Evolutionary conservation across 1,140 invertebrate species (phyloP), one percentile per base, ranked within the genome.

Genomic region (Arion vulgaris): DNA sequence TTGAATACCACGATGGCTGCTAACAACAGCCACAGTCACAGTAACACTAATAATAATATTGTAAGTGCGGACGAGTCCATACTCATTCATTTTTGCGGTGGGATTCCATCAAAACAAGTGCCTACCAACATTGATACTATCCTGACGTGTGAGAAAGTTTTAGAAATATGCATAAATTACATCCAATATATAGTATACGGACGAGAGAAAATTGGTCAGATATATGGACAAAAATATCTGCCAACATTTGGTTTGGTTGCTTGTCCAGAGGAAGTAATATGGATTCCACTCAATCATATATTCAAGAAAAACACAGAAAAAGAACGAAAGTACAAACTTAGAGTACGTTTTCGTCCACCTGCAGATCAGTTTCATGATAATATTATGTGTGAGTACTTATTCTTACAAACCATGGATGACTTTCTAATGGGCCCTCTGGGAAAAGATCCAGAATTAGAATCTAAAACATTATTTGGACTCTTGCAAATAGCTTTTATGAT

Each of bases 341-440:
- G 41, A 72, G 71, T 72, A 26, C 71, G 71, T 39, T 72, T 41
- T 19, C 39, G 71, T 26, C 71, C 71, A n/a, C n/a, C 71, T 26
- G 41, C 38, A 26, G 71, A 72, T 28, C 15, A 72, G 71, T 72
- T 41, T 13, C 39, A 2, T 41, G 36, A 45, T 36, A 72, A 39
- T 72, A 23, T 72, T 38, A 75, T 51, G 45, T 34, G 39, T 28
- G 73, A 75, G 34, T 75, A 75, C 28, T 51, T 75, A 23, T 75
- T 75, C 23, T 23, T 75, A 49, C 73, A 75, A 75, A 75, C 41
- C 15, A n/a, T 75, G 1, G 73, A 75, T 51, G 73, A 75, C 32
- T 75, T 75, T 51, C 73, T 75, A 28, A 45, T 28, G 23, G 45
- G 73, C 4, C 23, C 38, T 5, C 41, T 75, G 1, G 73, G 41